phyloP scores from a whole-genome alignment of 2,888 invertebrate species.

The Busseola fusca region DNA sequence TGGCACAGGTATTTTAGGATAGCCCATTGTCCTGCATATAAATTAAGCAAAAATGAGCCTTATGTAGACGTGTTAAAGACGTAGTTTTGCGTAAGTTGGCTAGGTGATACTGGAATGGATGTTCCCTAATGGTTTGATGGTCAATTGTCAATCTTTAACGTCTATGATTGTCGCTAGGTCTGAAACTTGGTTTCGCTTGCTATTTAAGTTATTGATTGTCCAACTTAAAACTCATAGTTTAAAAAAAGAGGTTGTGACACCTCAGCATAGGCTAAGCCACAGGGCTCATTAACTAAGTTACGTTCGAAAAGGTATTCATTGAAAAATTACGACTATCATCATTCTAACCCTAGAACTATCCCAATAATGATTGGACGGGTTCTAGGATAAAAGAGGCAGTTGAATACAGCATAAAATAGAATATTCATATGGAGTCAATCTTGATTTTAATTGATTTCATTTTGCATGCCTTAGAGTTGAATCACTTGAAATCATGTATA shows the following conservation, averaged over 20 bases:
- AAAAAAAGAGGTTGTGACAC: not conserved
- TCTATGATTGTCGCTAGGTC: slow-evolving; percentile 3
- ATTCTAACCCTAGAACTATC: not conserved
- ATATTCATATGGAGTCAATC: not conserved
- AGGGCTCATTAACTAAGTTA: not conserved
- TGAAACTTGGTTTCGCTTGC: slow-evolving; percentile 15
- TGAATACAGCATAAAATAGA: not conserved
- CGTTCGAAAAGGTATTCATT: not conserved
- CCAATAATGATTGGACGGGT: not conserved
- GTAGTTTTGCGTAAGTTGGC: not conserved
- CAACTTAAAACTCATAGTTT: not conserved
- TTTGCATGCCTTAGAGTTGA: too few relatives aligned
- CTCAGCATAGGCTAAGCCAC: not conserved
- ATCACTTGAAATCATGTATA: too few relatives aligned
- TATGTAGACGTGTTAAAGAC: not conserved
- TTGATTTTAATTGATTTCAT: too few relatives aligned
- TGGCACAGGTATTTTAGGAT: slow-evolving; percentile 3
- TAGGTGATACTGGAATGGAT: slow-evolving; percentile 11
- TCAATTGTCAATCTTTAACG: slow-evolving; percentile 48
- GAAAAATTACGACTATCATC: not conserved
- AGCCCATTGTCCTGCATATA: not conserved
- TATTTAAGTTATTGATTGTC: not conserved
- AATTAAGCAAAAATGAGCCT: slow-evolving; percentile 10
- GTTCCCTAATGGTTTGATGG: slow-evolving; percentile 53
- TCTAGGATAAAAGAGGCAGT: too few relatives aligned